Base-by-base conservation (phyloP, 2,888 invertebrate species). In the Blomia tropicalis region DNA sequence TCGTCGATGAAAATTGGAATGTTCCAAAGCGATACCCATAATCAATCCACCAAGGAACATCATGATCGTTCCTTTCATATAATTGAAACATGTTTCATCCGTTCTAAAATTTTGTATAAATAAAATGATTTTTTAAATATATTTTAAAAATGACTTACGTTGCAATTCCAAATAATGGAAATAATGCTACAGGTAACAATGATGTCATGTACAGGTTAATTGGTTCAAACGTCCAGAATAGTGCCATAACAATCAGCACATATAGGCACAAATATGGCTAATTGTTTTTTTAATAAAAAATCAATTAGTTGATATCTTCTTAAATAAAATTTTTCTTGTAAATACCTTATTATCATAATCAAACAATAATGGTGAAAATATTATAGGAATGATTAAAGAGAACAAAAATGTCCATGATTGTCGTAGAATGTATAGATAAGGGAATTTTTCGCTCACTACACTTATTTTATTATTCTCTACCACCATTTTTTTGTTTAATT, bases 1-100 rank as follows among this genome's bases (percentile, higher is more conserved):
- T 66, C 92, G 79, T 73, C 85, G 84, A 69, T 92, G 91, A 27
- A 92, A 76, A 73, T 87, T 87, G 69, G 87, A 87, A 72, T 86
- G 83, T 75, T 92, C 91, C 1, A 92, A 85, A 0, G 87, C 88
- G 0, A 89, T 83, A 0, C 91, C 92, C 63, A 91, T 85, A 74
- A 91, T 84, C 68, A 92, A 79, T 23, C 91, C 90, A 0, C 89
- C 91, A 4, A 69, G 58, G 23, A 69, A 69, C 66, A 69, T 66
- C 69, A 69, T 69, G 23, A 66, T 64, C 2, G 69, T 68, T 51
- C 53, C 65, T 22, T 68, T 68, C 68, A 68, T 68, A 36, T 67
- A 67, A 27, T 63, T 60, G 4, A 43, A 17, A 32, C 66, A 64
- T 25, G 63, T 65, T n/a, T 67, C 66, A 29, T 58, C 61, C 1